A percentile compares a stretch with the other conserved stretches of the same genome.
These are phyloP conservation scores for Bagarius yarrelli DNA, from an alignment of 2,113 vertebrate species.

Conservation along the genomic window DNA sequence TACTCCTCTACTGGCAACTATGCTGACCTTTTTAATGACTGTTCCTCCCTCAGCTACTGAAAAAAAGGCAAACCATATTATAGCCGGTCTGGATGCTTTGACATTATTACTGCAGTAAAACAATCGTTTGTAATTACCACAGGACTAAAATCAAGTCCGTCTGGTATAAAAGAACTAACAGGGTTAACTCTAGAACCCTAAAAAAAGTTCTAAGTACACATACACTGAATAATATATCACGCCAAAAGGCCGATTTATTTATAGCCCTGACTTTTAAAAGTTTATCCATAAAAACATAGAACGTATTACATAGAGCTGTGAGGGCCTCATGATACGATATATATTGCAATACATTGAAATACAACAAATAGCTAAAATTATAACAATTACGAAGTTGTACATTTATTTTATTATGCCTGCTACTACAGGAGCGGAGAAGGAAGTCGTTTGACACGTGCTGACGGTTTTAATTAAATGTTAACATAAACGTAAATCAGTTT, in stretches of 20 bases:
- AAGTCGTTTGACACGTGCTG: too few species aligned
- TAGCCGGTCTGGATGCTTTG: not conserved
- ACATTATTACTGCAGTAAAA: not conserved
- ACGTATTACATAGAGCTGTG: not conserved
- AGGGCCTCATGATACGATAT: too few species aligned
- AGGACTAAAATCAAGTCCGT: not conserved
- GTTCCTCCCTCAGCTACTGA: not conserved
- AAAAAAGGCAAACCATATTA: conserved; percentile 8
- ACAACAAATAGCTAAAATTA: too few species aligned
- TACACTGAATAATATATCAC: not conserved
- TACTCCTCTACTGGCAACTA: conserved; percentile 45
- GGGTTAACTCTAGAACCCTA: not conserved
- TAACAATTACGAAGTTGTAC: too few species aligned
- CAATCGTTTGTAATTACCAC: not conserved
- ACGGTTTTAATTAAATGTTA: too few species aligned
- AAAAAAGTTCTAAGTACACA: not conserved
- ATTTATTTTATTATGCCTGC: too few species aligned
- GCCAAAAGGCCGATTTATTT: not conserved
- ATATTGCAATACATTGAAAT: too few species aligned
- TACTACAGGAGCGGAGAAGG: too few species aligned
- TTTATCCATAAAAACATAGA: not conserved
- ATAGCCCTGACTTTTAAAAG: not conserved
- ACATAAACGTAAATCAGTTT: too few species aligned
- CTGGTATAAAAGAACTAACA: not conserved
- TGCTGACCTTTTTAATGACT: conserved; percentile 52